These are phyloP conservation scores for Brassicogethes aeneus DNA, from an alignment of 2,888 invertebrate species.

Conservation along the genomic window DNA sequence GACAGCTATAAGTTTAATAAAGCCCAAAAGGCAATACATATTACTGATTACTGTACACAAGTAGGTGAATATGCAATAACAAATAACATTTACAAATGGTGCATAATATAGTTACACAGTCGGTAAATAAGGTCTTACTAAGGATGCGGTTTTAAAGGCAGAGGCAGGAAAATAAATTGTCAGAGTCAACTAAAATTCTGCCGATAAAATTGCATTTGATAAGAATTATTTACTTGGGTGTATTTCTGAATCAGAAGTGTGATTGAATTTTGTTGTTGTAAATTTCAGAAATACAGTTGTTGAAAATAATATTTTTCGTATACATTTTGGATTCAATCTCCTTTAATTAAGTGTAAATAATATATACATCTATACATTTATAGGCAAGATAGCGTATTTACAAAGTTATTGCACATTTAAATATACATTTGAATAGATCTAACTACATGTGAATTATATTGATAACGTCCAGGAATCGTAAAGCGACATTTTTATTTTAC, in stretches of 20 bases:
- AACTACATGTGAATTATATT: constrained; percentile 10
- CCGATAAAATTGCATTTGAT: no score
- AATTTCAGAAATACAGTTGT: no score
- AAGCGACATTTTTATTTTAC: constrained; percentile 6
- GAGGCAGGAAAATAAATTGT: no score
- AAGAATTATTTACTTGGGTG: no score
- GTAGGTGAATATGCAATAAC: constrained; percentile 39
- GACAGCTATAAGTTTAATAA: constrained; percentile 42
- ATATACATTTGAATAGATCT: constrained; percentile 28
- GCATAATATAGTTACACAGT: constrained; percentile 9
- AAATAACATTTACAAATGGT: constrained; percentile 34
- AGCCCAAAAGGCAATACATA: constrained; percentile 41
- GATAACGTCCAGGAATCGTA: constrained; percentile 10
- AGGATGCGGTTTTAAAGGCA: no score
- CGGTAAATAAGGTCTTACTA: no score
- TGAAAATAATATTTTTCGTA: no score
- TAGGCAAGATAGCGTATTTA: constrained; percentile 37
- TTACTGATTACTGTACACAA: constrained; percentile 39
- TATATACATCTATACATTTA: constrained; percentile 42
- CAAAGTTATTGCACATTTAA: constrained; percentile 43
- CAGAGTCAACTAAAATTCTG: no score
- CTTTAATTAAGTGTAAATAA: no score
- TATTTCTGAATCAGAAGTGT: no score
- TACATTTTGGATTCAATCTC: no score
- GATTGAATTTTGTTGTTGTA: no score